Percentiles rank a stretch among this genome's conserved stretches.
phyloP scores from a whole-genome alignment of 2,888 invertebrate genomes.

The Sepioteuthis lessoniana region DNA sequence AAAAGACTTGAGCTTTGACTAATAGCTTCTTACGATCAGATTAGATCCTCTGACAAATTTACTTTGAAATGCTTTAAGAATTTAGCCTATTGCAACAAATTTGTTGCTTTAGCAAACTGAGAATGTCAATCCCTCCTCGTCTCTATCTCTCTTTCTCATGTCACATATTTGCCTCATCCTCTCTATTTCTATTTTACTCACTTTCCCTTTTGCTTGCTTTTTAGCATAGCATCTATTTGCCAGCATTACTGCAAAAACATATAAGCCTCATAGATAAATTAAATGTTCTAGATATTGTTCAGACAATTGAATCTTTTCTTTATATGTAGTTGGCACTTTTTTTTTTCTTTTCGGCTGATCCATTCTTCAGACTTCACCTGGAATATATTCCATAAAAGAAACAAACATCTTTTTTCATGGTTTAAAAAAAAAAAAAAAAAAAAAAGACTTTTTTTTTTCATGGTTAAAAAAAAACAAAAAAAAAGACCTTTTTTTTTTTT shows the following conservation, averaged over 20 bases:
- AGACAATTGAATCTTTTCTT: too few species aligned
- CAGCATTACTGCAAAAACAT: neutral
- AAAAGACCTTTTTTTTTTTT: too few species aligned
- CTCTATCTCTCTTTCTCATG: neutral
- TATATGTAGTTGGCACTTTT: too few species aligned
- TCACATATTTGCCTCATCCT: neutral
- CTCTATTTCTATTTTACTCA: neutral
- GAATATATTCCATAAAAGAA: too few species aligned
- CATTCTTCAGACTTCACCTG: too few species aligned
- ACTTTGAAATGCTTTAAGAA: neutral
- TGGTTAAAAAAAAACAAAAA: too few species aligned
- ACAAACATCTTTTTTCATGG: too few species aligned
- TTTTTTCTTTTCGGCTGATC: too few species aligned
- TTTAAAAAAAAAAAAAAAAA: too few species aligned
- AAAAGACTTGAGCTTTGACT: neutral
- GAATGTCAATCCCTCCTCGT: neutral
- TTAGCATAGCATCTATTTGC: neutral
- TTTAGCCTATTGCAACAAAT: neutral
- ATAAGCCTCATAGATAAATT: neutral
- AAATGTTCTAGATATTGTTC: too few species aligned
- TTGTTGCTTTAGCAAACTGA: neutral
- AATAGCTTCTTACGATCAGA: neutral
- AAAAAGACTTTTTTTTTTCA: too few species aligned
- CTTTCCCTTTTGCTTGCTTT: conserved; percentile 1
- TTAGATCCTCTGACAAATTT: neutral